phyloP scores from a whole-genome alignment of 2,113 vertebrate genomes.

The Dolichallabes microphthalmus region DNA sequence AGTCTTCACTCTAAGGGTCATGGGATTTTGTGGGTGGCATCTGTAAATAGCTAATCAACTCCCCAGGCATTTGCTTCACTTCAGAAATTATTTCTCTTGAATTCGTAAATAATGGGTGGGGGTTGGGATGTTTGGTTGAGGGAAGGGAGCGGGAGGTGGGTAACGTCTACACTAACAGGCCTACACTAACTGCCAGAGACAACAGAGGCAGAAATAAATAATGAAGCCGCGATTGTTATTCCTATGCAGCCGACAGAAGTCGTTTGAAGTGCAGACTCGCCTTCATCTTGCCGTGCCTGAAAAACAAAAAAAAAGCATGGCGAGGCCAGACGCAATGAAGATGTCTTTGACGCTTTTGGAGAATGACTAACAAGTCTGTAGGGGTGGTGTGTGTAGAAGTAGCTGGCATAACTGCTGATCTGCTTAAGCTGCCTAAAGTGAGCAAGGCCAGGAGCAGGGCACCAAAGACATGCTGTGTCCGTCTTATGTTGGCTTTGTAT shows the following conservation, averaged over 20 bases:
- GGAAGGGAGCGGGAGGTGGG: conserved; percentile 9
- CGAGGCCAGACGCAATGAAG: conserved; percentile 50
- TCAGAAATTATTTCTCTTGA: conserved; percentile 59
- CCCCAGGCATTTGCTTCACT: conserved; percentile 57
- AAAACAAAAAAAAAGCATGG: conserved; percentile 40
- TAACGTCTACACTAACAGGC: conserved; percentile 44
- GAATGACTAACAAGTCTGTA: conserved; percentile 44
- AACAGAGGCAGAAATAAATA: conserved; percentile 59
- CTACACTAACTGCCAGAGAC: conserved; percentile 57
- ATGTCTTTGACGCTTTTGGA: conserved; percentile 51
- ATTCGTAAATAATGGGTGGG: conserved; percentile 57
- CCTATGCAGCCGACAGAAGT: conserved; percentile 49
- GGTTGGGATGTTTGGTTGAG: conserved; percentile 14
- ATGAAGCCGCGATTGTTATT: conserved; percentile 54
- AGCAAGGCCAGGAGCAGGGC: conserved; percentile 10
- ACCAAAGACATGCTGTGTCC: conserved; percentile 7
- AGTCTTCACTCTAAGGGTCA: conserved; percentile 68
- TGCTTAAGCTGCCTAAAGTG: conserved; percentile 33
- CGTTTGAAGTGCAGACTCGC: conserved; percentile 53
- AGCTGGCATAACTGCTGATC: conserved; percentile 25
- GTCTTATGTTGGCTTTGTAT: not conserved
- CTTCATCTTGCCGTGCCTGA: conserved; percentile 46
- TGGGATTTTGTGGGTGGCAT: conserved; percentile 73
- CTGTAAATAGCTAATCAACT: conserved; percentile 74
- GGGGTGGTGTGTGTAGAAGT: conserved; percentile 14